These are phyloP conservation scores for Invenusta paracnida DNA, from an alignment of 2,888 invertebrate species.

Conservation along the genomic window DNA sequence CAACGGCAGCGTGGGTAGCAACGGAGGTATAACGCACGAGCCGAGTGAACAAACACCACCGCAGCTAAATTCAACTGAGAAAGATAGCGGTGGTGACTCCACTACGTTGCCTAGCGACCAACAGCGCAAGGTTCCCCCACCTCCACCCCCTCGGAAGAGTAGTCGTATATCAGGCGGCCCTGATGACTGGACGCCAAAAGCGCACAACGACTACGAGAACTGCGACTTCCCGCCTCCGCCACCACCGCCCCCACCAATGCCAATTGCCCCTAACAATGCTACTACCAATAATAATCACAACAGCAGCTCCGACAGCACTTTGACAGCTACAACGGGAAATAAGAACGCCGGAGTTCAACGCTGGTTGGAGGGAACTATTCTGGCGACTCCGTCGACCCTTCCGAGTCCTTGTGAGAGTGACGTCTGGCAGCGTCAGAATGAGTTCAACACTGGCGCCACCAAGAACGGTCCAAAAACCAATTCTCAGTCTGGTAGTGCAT, in stretches of 20 bases:
- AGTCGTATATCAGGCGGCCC: slow-evolving; percentile 49
- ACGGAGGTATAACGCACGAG: no score
- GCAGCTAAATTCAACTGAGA: not conserved
- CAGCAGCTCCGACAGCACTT: no score
- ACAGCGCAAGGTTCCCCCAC: slow-evolving; percentile 52
- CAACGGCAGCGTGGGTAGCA: not conserved
- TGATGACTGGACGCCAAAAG: not conserved
- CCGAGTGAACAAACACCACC: no score
- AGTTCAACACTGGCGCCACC: slow-evolving; percentile 20
- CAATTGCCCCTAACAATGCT: not conserved
- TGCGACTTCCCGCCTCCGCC: not conserved
- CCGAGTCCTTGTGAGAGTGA: slow-evolving; percentile 31
- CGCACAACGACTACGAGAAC: not conserved
- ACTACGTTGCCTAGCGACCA: not conserved
- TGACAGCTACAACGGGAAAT: not conserved
- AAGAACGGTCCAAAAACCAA: not conserved
- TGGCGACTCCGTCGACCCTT: not conserved
- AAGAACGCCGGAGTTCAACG: not conserved
- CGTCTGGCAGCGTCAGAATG: slow-evolving; percentile 34
- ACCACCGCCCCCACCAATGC: not conserved
- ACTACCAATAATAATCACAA: no score
- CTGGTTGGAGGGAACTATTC: not conserved
- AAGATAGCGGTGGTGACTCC: not conserved
- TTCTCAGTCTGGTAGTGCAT: not conserved
- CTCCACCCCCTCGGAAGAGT: slow-evolving; percentile 55